phyloP scores from a whole-genome alignment of 2,113 vertebrate species.

The Otis tarda region DNA sequence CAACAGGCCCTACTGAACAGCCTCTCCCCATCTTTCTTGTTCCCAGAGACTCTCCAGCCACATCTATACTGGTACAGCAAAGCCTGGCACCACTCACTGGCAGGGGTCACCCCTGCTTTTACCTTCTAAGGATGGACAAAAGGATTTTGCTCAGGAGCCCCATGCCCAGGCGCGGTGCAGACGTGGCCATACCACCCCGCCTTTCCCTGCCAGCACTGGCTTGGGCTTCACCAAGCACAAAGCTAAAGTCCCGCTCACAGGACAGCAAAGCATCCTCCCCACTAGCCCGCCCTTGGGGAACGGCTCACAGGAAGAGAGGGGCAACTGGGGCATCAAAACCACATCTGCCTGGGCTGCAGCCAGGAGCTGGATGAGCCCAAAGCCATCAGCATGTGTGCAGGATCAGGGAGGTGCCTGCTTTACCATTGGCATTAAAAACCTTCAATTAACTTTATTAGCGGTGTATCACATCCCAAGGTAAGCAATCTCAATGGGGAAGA shows the following conservation, averaged over 20 bases:
- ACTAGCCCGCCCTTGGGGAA: too few relatives aligned
- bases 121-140: not conserved
- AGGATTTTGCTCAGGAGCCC: not conserved
- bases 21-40: too few relatives aligned
- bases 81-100: not conserved
- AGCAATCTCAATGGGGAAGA: not conserved
- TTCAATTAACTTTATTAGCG: not conserved
- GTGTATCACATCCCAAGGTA: not conserved
- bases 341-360: not conserved
- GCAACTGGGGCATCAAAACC: not conserved
- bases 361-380: not conserved
- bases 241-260: not conserved
- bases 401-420: not conserved
- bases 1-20: too few relatives aligned
- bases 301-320: not conserved
- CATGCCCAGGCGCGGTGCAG: accelerated
- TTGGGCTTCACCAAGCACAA: not conserved
- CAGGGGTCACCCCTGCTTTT: not conserved
- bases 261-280: not conserved
- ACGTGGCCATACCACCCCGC: too few relatives aligned
- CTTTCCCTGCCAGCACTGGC: not conserved
- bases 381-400: accelerated
- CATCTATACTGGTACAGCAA: not conserved
- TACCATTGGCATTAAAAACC: not conserved
- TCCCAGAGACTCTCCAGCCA: not conserved